phyloP scores from a whole-genome alignment of 2,797 vertebrate genomes.

The Acridotheres tristis region DNA sequence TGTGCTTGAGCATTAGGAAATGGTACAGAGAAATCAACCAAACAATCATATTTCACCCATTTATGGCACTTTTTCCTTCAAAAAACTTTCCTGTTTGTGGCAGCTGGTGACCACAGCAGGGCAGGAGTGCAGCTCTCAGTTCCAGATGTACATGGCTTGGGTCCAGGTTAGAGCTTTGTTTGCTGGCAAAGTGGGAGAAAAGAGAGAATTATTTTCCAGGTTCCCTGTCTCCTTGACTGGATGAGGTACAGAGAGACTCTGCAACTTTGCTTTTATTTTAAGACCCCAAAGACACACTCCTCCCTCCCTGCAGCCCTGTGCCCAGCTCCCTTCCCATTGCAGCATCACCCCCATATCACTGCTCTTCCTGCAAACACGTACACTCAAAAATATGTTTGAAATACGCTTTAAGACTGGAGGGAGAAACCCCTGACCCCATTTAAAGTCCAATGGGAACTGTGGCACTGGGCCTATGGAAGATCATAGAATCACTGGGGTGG shows the following conservation, averaged over 20 bases:
- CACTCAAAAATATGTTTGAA: background rate
- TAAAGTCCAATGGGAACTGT: background rate
- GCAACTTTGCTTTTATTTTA: background rate
- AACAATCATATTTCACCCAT: background rate
- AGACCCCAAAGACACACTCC: background rate
- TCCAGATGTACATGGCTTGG: accelerated
- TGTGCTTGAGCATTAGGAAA: background rate
- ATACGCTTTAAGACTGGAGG: background rate
- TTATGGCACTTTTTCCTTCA: background rate
- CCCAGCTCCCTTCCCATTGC: background rate
- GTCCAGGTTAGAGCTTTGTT: background rate
- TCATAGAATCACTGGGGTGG: background rate
- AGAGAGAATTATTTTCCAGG: background rate
- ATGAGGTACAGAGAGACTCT: background rate
- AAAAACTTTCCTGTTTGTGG: background rate
- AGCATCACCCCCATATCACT: background rate
- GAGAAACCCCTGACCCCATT: too few relatives aligned
- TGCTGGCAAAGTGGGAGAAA: background rate
- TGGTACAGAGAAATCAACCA: background rate
- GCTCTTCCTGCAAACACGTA: background rate
- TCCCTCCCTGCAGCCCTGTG: background rate
- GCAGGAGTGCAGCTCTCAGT: background rate
- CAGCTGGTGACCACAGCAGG: background rate
- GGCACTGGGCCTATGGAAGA: background rate
- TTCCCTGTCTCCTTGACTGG: background rate